Percentiles rank a stretch among this genome's conserved stretches.
Evolutionary conservation across 2,888 invertebrate species (phyloP).

Genomic region (Pachydiplax longipennis): DNA sequence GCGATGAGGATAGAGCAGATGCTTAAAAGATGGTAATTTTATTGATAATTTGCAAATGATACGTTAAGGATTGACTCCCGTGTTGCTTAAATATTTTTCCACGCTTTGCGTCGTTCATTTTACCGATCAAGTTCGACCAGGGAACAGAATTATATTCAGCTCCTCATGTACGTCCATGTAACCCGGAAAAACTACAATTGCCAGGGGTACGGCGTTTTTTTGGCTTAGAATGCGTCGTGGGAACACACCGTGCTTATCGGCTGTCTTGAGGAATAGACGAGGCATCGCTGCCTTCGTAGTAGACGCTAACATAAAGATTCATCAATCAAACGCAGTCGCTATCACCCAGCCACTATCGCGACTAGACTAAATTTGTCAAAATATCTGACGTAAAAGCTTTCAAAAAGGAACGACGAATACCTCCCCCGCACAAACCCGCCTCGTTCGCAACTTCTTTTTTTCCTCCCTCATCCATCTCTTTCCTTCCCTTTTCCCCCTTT

Average conservation of each 20-base stretch:
- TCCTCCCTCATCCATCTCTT: background rate
- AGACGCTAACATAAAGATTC: constrained; percentile 3
- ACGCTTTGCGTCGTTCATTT: too few species aligned
- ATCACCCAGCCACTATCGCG: constrained; percentile 33
- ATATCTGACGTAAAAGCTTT: constrained; percentile 27
- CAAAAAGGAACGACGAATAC: background rate
- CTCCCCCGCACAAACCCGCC: background rate
- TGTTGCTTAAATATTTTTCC: too few species aligned
- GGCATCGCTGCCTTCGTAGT: background rate
- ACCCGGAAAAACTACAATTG: too few species aligned
- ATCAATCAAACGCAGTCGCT: constrained; percentile 22
- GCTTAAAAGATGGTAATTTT: too few species aligned
- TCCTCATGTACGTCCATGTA: too few species aligned
- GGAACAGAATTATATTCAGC: too few species aligned
- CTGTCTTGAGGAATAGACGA: background rate
- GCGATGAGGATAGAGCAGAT: too few species aligned
- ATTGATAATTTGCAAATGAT: too few species aligned
- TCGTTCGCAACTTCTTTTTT: background rate
- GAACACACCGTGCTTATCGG: background rate
- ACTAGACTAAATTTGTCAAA: constrained; percentile 34
- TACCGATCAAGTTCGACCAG: too few species aligned
- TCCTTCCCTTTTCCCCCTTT: background rate
- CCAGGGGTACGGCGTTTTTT: too few species aligned
- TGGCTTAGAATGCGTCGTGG: background rate
- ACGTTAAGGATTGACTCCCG: too few species aligned